These are phyloP conservation scores for Amphipoea oculea DNA, from an alignment of 2,888 invertebrate species.

Conservation along the genomic window DNA sequence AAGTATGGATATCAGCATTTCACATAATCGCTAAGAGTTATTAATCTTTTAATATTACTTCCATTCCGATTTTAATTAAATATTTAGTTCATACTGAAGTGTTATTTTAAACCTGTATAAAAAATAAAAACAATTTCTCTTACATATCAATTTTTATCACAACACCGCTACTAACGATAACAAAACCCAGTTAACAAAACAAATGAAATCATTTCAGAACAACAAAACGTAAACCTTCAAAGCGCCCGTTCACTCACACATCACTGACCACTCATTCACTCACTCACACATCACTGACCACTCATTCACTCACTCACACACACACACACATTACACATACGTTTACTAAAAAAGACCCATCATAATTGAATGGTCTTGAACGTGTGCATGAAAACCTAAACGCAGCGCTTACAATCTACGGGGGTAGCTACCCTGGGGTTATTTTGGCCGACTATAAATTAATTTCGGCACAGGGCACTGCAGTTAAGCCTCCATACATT, in stretches of 20 bases:
- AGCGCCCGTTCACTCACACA: slow-evolving; percentile 3
- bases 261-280: slow-evolving; percentile 27
- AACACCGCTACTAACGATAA: not conserved
- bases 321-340: slow-evolving; percentile 5
- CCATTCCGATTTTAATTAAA: not conserved
- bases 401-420: slow-evolving; percentile 77
- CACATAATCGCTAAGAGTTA: too few relatives aligned
- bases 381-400: slow-evolving; percentile 73
- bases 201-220: slow-evolving; percentile 21
- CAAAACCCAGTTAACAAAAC: slow-evolving; percentile 1
- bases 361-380: slow-evolving; percentile 58
- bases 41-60: not conserved
- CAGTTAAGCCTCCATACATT: slow-evolving; percentile 90
- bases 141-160: not conserved
- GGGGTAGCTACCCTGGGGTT: slow-evolving; percentile 77
- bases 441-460: slow-evolving; percentile 89
- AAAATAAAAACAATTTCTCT: not conserved
- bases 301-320: slow-evolving; percentile 28
- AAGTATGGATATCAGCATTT: not conserved
- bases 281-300: slow-evolving; percentile 36
- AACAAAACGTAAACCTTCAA: slow-evolving; percentile 5
- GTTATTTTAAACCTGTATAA: not conserved
- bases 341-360: slow-evolving; percentile 46
- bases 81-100: not conserved
- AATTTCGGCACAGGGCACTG: slow-evolving; percentile 88